Base-by-base conservation (phyloP, 2,113 vertebrate species). In the Elachura formosa region DNA sequence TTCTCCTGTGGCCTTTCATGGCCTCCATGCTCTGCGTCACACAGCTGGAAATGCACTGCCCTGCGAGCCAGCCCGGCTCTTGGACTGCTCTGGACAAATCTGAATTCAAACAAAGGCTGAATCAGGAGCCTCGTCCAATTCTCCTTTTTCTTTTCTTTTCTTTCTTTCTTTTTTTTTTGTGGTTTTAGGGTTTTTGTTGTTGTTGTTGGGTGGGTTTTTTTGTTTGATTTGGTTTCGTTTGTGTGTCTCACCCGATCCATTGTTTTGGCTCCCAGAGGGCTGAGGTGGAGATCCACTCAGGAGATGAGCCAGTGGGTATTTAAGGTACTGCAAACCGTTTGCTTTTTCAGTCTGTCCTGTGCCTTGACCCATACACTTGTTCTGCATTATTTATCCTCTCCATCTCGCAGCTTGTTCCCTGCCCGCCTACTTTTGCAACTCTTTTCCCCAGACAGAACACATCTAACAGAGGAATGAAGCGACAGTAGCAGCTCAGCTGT, bases 361-460 rank as follows among this genome's bases (percentile, higher is more conserved):
- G 75, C 63, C 75, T 80, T 94, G 49, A 85, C 58, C 54, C 16
- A 9, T 83, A 87, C 90, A 54, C 62, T 61, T 40, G 24, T 28
- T 75, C 75, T 84, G 48, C 52, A 62, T 71, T 81, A 94, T 87
- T 84, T 69, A 66, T 77, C 49, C 33, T 55, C 33, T 61, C 26
- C 54, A 85, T 55, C 29, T 29, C 14, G 9, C 25, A 52, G 23
- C 26, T 62, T 80, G 63, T 46, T 56, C 61, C 33, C n/a, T 26
- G 3, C 18, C 33, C 1, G 5, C 41, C 34, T 12, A 4, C 52
- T 90, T 72, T 41, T 59, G 61, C 51, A 62, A 31, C 23, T 45
- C 28, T 52, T 38, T 56, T 66, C 63, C 78, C 46, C 69, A 43
- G 34, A 40, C 29, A 75, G 43, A 73, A 66, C 13, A 13, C 13